Percentiles rank a stretch among this genome's conserved stretches.
phyloP scores from a whole-genome alignment of 2,888 invertebrate genomes.

The Stenchaetothrips biformis region DNA sequence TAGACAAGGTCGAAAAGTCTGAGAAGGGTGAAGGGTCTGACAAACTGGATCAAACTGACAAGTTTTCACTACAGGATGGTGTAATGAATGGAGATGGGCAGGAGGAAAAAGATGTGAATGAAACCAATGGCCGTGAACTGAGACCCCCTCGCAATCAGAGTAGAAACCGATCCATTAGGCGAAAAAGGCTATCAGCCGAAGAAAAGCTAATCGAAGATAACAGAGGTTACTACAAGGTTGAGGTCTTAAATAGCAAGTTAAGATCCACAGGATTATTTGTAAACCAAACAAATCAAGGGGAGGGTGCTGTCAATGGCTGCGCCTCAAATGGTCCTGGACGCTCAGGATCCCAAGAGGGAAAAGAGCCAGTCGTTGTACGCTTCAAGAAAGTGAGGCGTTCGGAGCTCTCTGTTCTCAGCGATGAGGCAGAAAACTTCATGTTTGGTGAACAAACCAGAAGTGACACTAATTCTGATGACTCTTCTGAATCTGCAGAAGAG shows the following conservation, averaged over 20 bases:
- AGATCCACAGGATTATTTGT: constrained; percentile 50
- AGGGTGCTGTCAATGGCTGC: constrained; percentile 31
- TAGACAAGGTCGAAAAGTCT: background rate
- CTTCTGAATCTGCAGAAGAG: background rate
- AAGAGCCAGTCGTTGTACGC: constrained; percentile 61
- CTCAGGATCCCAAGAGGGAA: constrained; percentile 33
- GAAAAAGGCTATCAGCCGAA: constrained; percentile 49
- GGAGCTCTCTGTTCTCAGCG: constrained; percentile 53
- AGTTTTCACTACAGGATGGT: too few species aligned
- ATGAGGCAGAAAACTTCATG: constrained; percentile 83
- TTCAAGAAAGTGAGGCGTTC: constrained; percentile 69
- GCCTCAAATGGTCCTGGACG: constrained; percentile 27
- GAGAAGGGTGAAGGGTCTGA: background rate
- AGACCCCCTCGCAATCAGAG: background rate
- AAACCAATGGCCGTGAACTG: background rate
- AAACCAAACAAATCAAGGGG: constrained; percentile 25
- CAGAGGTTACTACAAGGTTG: constrained; percentile 65
- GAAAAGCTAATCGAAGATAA: constrained; percentile 53
- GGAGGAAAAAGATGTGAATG: background rate
- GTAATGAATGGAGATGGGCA: background rate
- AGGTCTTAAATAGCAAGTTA: constrained; percentile 63
- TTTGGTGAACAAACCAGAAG: constrained; percentile 63
- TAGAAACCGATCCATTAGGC: constrained; percentile 14
- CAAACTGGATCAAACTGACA: background rate
- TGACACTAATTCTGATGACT: constrained; percentile 25